Conservation (phyloP, 2,888 invertebrate genomes). For the Acronicta alni region DNA sequence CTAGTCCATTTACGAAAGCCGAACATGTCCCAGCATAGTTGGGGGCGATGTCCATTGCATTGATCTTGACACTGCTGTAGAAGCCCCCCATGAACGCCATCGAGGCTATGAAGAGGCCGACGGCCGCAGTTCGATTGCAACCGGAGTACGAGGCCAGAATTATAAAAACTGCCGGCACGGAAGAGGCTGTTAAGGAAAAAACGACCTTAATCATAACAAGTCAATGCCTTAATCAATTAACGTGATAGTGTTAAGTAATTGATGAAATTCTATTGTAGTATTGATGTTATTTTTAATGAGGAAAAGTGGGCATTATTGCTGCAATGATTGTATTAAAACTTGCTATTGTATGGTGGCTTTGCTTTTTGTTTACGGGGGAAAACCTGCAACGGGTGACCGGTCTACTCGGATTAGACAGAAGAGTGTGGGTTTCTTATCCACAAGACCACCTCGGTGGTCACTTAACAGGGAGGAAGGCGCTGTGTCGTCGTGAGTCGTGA, state of each 20-base stretch:
- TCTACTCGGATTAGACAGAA: no score
- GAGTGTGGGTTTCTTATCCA: no score
- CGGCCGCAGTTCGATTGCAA: constrained; percentile 84
- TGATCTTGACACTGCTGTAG: constrained; percentile 92
- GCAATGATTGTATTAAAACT: no score
- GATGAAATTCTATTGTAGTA: not conserved
- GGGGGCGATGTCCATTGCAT: constrained; percentile 90
- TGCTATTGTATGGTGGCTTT: no score
- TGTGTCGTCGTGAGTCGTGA: no score
- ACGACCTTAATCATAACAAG: constrained; percentile 10
- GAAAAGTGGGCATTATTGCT: no score
- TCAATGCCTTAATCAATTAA: not conserved
- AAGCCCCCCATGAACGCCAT: constrained; percentile 92
- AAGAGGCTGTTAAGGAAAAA: constrained; percentile 85
- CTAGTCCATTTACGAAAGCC: constrained; percentile 90
- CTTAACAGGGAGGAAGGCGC: no score
- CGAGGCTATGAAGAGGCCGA: constrained; percentile 89
- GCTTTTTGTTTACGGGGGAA: no score
- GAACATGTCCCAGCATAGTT: constrained; percentile 91
- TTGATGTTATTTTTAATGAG: not conserved
- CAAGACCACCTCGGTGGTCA: no score
- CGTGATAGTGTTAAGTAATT: constrained; percentile 1
- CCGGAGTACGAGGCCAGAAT: constrained; percentile 91
- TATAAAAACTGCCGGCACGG: constrained; percentile 90
- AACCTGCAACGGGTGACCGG: no score